These are phyloP conservation scores for Rhagonycha fulva DNA, from an alignment of 2,888 invertebrate species.

Conservation along the genomic window DNA sequence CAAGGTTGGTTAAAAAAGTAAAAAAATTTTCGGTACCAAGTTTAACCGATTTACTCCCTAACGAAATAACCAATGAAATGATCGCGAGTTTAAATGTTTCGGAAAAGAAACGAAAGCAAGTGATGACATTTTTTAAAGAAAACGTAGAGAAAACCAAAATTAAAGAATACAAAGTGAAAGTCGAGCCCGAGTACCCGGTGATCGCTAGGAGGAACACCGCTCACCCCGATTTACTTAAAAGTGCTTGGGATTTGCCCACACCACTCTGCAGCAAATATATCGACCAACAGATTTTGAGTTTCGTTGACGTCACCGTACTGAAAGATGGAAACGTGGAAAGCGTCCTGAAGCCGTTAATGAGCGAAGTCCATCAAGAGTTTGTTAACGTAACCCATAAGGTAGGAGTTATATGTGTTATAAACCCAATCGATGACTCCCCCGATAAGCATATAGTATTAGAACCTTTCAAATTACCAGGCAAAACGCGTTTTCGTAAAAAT, in stretches of 20 bases:
- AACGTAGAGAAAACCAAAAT: neutral
- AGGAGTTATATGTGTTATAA: constrained; percentile 67
- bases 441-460: constrained; percentile 54
- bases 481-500: constrained; percentile 62
- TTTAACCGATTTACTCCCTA: neutral
- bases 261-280: constrained; percentile 66
- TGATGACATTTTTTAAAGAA: neutral
- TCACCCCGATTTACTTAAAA: constrained; percentile 59
- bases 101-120: neutral
- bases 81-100: neutral
- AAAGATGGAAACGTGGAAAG: constrained; percentile 62
- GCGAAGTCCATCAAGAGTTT: constrained; percentile 64
- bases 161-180: constrained; percentile 8
- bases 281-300: constrained; percentile 63
- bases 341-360: constrained; percentile 59
- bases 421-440: constrained; percentile 61
- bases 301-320: constrained; percentile 59
- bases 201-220: constrained; percentile 43
- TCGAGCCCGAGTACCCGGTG: constrained; percentile 46
- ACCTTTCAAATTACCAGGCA: constrained; percentile 65
- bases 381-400: constrained; percentile 64
- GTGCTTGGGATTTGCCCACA: constrained; percentile 62
- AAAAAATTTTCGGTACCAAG: neutral
- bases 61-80: neutral
- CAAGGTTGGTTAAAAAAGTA: neutral